These are phyloP conservation scores for Nansenia antarctica DNA, from an alignment of 2,113 vertebrate species.

Conservation along the genomic window DNA sequence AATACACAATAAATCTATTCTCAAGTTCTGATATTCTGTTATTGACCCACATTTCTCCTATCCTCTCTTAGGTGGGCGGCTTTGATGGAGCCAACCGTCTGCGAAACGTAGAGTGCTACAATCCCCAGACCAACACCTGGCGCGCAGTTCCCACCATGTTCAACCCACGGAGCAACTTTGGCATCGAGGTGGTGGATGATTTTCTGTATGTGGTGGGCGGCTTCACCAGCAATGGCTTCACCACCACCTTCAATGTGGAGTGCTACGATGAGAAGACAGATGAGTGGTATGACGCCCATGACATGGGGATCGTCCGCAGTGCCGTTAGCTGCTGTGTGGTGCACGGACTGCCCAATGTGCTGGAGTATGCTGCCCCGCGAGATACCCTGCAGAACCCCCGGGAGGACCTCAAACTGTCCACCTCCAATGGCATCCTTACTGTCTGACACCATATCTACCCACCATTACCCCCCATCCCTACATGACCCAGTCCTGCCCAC, in stretches of 20 bases:
- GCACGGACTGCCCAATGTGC: conserved; percentile 73
- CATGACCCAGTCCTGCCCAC: not conserved
- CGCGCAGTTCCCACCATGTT: conserved; percentile 78
- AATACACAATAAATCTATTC: not conserved
- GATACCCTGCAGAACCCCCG: not conserved
- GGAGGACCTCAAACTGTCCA: conserved; percentile 3
- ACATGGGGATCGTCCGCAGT: conserved; percentile 79
- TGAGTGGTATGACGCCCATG: conserved; percentile 66
- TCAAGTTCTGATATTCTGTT: not conserved
- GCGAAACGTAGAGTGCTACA: conserved; percentile 77
- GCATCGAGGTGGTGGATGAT: conserved; percentile 78
- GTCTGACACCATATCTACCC: too few relatives aligned
- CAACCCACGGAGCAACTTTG: conserved; percentile 84
- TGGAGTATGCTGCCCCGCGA: conserved; percentile 58
- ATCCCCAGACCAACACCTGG: conserved; percentile 77
- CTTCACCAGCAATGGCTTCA: conserved; percentile 48
- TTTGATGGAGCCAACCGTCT: conserved; percentile 78
- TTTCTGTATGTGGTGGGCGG: conserved; percentile 58
- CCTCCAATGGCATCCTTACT: conserved; percentile 1
- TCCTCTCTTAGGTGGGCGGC: conserved; percentile 84
- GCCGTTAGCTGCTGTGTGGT: conserved; percentile 87
- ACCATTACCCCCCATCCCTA: too few relatives aligned
- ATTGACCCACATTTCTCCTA: not conserved
- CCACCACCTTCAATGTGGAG: too few relatives aligned
- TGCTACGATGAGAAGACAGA: conserved; percentile 52